Evolutionary conservation across 2,888 invertebrate genomes (phyloP), one percentile per base, ranked within the genome.

Genomic region (Ochropacha duplaris): DNA sequence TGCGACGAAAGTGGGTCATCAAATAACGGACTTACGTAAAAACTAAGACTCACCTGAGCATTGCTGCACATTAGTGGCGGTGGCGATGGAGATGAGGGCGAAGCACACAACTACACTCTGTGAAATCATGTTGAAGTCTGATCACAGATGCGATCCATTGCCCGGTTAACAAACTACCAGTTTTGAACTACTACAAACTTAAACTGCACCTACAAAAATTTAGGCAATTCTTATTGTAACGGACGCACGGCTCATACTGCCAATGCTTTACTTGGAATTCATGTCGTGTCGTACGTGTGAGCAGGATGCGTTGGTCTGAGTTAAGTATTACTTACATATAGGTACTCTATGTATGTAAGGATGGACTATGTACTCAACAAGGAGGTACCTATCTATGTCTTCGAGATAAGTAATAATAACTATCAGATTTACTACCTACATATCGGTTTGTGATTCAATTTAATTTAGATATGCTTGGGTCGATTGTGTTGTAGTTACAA

Each of bases 51-150:
- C 72, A 92, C 92, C 88, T 65, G 74, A 54, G 70, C 92, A 92
- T 80, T 88, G 88, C 28, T 74, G 57, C 62, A 92, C 90, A 39
- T 84, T 66, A 6, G 87, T 86, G 64, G 88, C 87, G 52, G 76
- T 72, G 36, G 78, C 77, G 55, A 75, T 52, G 49, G 83, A 84
- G 61, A 86, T 39, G 31, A 87, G 62, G 34, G 73, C 76, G 57
- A 76, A 69, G 65, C 78, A 83, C 81, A 84, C 83, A 71, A 88
- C 73, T 69, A 75, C 75, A 71, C 86, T 76, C 54, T 74, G 62
- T 54, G 78, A 69, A 58, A 78, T 71, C 91, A 91, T 90, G 61
- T 60, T 79, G 71, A 75, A 78, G 78, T 81, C 78, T 84, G 81
- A 34, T 54, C 19, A 56, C 39, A 2, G 44, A 2, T 44, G 16